Evolutionary conservation across 2,797 vertebrate species (phyloP).

Genomic region (Tympanoctomys barrerae): DNA sequence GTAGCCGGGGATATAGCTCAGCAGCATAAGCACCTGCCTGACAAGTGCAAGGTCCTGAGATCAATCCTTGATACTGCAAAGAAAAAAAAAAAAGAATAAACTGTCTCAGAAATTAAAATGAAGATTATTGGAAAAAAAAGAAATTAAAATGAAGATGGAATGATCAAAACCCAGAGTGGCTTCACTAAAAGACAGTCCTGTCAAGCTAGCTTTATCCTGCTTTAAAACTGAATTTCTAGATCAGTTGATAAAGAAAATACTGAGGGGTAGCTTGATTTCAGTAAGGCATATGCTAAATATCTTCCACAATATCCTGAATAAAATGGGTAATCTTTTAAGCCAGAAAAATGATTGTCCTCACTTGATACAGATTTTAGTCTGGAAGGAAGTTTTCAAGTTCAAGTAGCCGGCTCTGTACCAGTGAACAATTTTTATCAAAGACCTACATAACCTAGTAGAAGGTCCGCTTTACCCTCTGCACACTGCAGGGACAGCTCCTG

Average conservation of each 20-base stretch:
- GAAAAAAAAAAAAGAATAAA: no score
- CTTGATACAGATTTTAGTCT: neutral
- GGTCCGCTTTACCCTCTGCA: neutral
- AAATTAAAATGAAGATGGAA: neutral
- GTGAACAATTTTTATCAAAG: neutral
- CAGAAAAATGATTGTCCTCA: neutral
- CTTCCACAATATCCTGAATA: neutral
- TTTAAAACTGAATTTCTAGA: neutral
- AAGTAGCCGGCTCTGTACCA: neutral
- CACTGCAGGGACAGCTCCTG: neutral
- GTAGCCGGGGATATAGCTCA: no score
- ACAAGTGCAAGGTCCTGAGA: no score
- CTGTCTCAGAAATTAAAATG: neutral
- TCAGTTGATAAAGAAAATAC: constrained; percentile 24
- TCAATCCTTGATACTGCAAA: no score
- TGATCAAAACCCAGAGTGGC: neutral
- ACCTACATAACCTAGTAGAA: neutral
- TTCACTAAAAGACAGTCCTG: neutral
- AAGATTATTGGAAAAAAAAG: neutral
- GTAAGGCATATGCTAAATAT: neutral
- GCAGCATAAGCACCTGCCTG: no score
- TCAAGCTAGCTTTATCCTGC: neutral
- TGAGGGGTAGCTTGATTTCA: constrained; percentile 24
- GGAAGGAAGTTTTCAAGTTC: neutral
- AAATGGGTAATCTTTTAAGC: neutral